Base-by-base conservation (phyloP, 1,140 invertebrate species). In the Bombus picipes region DNA sequence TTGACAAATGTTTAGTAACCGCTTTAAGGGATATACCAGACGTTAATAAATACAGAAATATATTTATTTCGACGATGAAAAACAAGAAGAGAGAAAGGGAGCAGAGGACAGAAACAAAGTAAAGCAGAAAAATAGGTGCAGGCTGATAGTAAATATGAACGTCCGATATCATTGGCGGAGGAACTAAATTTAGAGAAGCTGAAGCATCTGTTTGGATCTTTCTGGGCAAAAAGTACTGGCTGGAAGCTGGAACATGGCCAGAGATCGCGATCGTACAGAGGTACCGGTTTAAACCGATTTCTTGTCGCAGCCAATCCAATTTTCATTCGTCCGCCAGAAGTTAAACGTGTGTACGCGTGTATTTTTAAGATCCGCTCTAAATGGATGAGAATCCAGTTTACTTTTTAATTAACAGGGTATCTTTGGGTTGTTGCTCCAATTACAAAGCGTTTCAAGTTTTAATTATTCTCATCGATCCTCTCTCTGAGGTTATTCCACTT, bases 131-230 rank as follows among this genome's bases (percentile, higher is more conserved):
- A 68, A 28, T 68, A 34, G 25, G 25, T 28, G 13, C 25, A 32
- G 10, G 39, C 4, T 66, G 41, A 41, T 18, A 12, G 13, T 37
- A 79, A 43, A 79, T 47, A 68, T 8, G 41, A 68, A 25, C 41
- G 57, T 47, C 22, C 77, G 66, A 71, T 71, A 71, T 71, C 37
- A 37, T 71, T n/a, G 37, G 10, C 37, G 3, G 22, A 4, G 68
- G 68, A 39, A 3, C 6, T 37, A 53, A 68, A 70, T 70, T n/a
- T 18, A n/a, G 2, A 12, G n/a, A 53, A 25, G 43, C 25, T 25
- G 65, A n/a, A 70, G 41, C 47, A 80, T 80, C 43, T 39, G 41
- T 53, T 43, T 70, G 25, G 65, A 47, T 80, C 15, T 37, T 47
- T 47, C 13, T 10, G 15, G 9, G 39, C 28, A 37, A 15, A 43